These are phyloP conservation scores for Lipophrys pholis DNA, from an alignment of 2,113 vertebrate species.

Conservation along the genomic window DNA sequence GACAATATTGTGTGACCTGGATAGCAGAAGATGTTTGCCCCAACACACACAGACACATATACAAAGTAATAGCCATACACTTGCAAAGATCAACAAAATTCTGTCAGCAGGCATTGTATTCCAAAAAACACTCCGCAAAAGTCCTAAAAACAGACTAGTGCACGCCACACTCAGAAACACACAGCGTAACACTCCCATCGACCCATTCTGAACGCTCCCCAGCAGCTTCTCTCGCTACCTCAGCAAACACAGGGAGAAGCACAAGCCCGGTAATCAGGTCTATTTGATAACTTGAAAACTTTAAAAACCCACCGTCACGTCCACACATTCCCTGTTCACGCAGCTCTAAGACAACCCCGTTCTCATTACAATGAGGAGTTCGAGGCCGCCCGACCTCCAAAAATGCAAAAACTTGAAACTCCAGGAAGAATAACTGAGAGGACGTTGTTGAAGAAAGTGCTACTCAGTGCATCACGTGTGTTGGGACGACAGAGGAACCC, in stretches of 20 bases:
- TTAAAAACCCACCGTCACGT: not conserved
- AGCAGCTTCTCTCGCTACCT: conserved; percentile 77
- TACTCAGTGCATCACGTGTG: conserved; percentile 18
- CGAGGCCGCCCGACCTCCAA: conserved; percentile 36
- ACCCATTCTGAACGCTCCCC: conserved; percentile 31
- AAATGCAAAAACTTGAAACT: conserved; percentile 58
- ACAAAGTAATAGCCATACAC: conserved; percentile 63
- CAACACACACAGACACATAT: conserved; percentile 10
- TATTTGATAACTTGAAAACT: conserved; percentile 47
- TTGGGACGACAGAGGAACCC: conserved; percentile 24
- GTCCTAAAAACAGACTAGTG: conserved; percentile 26
- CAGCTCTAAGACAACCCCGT: conserved; percentile 10
- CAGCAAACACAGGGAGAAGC: conserved; percentile 74
- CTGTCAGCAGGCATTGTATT: conserved; percentile 21
- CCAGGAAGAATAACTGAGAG: conserved; percentile 42
- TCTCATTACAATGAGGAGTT: conserved; percentile 13
- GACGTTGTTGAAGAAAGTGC: conserved; percentile 32
- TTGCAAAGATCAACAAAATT: conserved; percentile 35
- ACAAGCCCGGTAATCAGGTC: conserved; percentile 44
- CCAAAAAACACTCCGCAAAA: conserved; percentile 26
- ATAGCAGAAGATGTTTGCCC: conserved; percentile 30
- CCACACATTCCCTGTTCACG: conserved; percentile 24
- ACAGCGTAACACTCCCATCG: conserved; percentile 35
- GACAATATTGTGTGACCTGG: conserved; percentile 72
- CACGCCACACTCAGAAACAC: conserved; percentile 38